phyloP scores from a whole-genome alignment of 2,113 vertebrate genomes.

The Trematomus loennbergii region DNA sequence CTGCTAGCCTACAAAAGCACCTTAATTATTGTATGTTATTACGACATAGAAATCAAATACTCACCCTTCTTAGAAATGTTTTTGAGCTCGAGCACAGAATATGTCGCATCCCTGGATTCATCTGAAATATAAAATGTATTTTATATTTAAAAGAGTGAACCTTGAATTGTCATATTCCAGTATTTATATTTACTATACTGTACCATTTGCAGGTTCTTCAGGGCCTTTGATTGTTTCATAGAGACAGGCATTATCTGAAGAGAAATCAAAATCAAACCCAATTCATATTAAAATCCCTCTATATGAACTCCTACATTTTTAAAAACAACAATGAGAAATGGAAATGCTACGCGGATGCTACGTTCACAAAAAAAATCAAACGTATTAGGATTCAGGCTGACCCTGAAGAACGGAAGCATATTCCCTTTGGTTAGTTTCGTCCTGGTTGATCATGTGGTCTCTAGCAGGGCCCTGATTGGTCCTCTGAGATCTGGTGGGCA shows the following conservation, averaged over 20 bases:
- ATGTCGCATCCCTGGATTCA: neutral
- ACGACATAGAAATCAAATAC: neutral
- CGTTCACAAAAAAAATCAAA: too few species aligned
- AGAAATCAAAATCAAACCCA: neutral
- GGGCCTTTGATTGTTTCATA: neutral
- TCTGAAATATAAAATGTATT: neutral
- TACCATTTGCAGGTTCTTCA: too few species aligned
- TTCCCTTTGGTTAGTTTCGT: too few species aligned
- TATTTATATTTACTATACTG: too few species aligned
- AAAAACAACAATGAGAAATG: neutral
- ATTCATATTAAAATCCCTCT: neutral
- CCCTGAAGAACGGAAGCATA: too few species aligned
- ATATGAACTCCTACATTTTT: neutral
- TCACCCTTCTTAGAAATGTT: neutral
- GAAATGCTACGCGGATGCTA: too few species aligned
- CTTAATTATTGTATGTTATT: too few species aligned
- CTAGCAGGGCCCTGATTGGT: too few species aligned
- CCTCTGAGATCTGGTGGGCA: too few species aligned
- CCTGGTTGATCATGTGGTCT: too few species aligned
- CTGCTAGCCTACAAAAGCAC: too few species aligned
- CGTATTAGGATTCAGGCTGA: neutral
- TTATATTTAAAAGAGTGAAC: neutral
- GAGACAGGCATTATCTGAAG: neutral
- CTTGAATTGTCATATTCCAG: neutral
- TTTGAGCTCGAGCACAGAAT: slow-evolving; percentile 1